These are phyloP conservation scores for Drosophila saltans DNA, from an alignment of 1,140 invertebrate genomes.

Conservation along the genomic window DNA sequence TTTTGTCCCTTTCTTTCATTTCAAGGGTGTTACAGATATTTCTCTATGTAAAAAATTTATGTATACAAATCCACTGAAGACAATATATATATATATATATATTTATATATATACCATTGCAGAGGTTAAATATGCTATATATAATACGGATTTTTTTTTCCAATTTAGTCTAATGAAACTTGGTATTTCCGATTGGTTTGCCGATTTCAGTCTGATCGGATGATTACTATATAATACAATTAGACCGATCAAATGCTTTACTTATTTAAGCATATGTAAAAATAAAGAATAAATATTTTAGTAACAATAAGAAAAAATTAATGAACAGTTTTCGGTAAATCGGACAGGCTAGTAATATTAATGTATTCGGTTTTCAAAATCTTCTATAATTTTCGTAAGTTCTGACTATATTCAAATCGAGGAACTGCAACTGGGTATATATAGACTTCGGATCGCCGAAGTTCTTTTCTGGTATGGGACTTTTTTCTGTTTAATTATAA, in stretches of 20 bases:
- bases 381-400: too few relatives aligned
- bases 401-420: background rate
- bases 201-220: background rate
- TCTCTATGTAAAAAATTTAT: slow-evolving; percentile 30
- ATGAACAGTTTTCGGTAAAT: background rate
- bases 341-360: background rate
- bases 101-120: slow-evolving; percentile 5
- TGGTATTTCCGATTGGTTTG: background rate
- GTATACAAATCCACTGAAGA: slow-evolving; percentile 6
- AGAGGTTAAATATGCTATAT: background rate
- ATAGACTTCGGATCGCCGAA: background rate
- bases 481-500: background rate
- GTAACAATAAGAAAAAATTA: too few relatives aligned
- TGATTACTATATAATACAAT: background rate
- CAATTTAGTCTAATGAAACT: background rate
- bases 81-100: slow-evolving; percentile 8
- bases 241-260: background rate
- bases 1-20: slow-evolving; percentile 8
- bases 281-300: too few relatives aligned
- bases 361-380: too few relatives aligned
- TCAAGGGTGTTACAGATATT: slow-evolving; percentile 6
- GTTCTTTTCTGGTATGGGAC: background rate
- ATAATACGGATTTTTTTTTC: background rate
- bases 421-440: background rate
- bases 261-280: too few relatives aligned